Conservation (phyloP, 2,797 vertebrate species). For the Artibeus lituratus region DNA sequence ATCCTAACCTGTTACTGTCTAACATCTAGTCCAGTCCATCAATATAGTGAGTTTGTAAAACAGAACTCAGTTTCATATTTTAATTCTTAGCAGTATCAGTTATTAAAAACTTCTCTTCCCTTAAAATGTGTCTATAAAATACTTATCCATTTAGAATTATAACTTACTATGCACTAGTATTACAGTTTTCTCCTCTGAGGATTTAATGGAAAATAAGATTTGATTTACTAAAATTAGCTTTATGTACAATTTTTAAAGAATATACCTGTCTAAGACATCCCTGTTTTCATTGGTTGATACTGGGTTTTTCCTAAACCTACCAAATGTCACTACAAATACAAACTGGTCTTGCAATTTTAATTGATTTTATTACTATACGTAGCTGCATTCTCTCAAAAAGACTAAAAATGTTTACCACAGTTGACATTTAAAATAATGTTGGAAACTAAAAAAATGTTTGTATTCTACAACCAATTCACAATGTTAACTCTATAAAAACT, state of each 20-base stretch:
- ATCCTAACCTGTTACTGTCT: not conserved
- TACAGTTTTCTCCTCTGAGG: not conserved
- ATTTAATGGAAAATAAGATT: not conserved
- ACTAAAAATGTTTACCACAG: not conserved
- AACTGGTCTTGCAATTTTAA: not conserved
- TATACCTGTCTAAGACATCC: not conserved
- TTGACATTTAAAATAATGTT: not conserved
- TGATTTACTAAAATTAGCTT: constrained; percentile 15
- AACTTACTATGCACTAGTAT: not conserved
- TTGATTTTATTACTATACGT: not conserved
- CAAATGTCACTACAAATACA: not conserved
- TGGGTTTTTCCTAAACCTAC: not conserved
- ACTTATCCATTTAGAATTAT: not conserved
- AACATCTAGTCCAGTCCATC: not conserved
- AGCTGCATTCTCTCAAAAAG: not conserved
- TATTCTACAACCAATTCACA: not conserved
- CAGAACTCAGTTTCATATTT: not conserved
- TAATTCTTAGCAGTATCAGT: not conserved
- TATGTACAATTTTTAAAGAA: not conserved
- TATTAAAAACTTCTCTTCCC: not conserved
- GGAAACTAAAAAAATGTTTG: not conserved
- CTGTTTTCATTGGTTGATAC: not conserved
- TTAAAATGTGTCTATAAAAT: not conserved
- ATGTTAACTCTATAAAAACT: not conserved
- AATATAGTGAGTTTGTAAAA: not conserved